Evolutionary conservation across 2,797 vertebrate species (phyloP).

Genomic region (Lithobates sylvaticus): DNA sequence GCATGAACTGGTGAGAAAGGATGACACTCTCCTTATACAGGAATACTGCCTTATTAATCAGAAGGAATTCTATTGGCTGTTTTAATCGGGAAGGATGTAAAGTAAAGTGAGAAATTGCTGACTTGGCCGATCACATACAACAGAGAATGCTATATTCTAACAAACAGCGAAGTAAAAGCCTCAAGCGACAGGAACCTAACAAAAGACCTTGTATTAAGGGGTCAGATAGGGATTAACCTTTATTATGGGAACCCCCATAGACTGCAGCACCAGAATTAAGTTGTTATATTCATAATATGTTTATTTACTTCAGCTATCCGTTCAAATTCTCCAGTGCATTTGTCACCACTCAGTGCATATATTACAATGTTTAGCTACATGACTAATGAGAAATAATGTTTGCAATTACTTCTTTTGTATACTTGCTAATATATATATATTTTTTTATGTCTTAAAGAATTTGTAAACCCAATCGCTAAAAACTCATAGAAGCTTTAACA

Average conservation of each 20-base stretch:
- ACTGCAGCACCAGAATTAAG: background rate
- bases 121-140: constrained; percentile 6
- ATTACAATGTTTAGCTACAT: no score
- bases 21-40: no score
- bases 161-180: background rate
- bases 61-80: background rate
- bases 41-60: background rate
- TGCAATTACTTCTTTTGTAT: no score
- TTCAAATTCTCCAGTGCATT: no score
- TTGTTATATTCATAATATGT: background rate
- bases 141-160: background rate
- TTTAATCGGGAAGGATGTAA: constrained; percentile 6
- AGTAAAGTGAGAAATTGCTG: constrained; percentile 26
- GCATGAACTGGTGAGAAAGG: no score
- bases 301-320: no score
- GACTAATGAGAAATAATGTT: no score
- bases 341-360: no score
- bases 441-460: no score
- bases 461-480: no score
- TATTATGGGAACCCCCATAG: constrained; percentile 16
- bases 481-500: no score
- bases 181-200: constrained; percentile 1
- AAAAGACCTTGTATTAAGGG: constrained; percentile 14
- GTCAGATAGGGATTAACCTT: constrained; percentile 30
- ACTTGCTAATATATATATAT: no score